These are phyloP conservation scores for Chloroceryle inda DNA, from an alignment of 2,797 vertebrate genomes.

Conservation along the genomic window DNA sequence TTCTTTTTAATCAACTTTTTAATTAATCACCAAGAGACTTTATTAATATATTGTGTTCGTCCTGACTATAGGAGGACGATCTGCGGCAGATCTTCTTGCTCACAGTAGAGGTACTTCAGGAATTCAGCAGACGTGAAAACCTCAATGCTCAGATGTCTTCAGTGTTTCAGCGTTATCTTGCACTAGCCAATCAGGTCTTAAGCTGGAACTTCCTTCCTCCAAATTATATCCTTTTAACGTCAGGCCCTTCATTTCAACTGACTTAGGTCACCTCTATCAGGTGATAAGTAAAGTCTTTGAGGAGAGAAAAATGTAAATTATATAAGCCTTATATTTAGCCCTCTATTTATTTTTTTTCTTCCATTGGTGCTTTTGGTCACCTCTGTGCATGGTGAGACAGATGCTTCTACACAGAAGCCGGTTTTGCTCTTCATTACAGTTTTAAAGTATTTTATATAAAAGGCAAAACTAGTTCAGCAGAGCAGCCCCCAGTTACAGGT, in stretches of 20 bases:
- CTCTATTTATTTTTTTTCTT: background rate
- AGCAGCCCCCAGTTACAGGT: background rate
- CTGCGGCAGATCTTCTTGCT: conserved; percentile 95
- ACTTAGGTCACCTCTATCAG: background rate
- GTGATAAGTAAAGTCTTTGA: background rate
- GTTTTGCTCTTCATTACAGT: background rate
- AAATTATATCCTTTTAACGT: conserved; percentile 95
- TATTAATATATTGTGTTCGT: conserved; percentile 10
- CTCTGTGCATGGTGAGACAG: background rate
- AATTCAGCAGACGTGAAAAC: conserved; percentile 95
- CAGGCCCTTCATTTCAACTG: background rate
- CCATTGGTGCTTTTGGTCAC: background rate
- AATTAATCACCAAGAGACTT: background rate
- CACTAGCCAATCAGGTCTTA: conserved; percentile 94
- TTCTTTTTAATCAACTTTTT: conserved; percentile 10
- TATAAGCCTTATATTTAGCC: background rate
- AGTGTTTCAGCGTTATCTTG: conserved; percentile 95
- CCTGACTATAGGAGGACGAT: conserved; percentile 88
- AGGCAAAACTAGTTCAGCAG: background rate
- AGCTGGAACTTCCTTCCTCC: conserved; percentile 99
- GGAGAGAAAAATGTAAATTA: background rate
- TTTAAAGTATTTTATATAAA: background rate
- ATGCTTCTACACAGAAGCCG: background rate
- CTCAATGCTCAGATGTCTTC: conserved; percentile 97
- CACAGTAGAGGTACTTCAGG: conserved; percentile 97